Conservation (phyloP, 2,888 invertebrate species). For the Plemyria rubiginata region DNA sequence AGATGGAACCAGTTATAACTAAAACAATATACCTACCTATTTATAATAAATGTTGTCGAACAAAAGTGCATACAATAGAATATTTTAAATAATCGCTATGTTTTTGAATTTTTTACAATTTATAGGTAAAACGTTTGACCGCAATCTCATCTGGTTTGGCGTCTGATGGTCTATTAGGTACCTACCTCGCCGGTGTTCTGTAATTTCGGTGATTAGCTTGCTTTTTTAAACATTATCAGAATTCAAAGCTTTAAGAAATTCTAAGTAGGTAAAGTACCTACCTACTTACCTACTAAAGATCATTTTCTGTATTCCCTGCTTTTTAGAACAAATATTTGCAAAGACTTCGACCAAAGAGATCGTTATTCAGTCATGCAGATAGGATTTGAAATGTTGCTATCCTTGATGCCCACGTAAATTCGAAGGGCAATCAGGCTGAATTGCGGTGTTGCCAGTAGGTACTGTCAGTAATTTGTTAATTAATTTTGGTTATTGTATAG, state of each 20-base stretch:
- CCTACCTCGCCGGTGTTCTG: too few species aligned
- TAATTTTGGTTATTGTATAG: constrained; percentile 21
- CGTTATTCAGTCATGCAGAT: constrained; percentile 33
- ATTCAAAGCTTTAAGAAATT: too few species aligned
- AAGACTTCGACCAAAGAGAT: constrained; percentile 29
- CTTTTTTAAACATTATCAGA: constrained; percentile 8
- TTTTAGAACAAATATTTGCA: constrained; percentile 26
- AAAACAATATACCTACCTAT: too few species aligned
- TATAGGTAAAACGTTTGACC: too few species aligned
- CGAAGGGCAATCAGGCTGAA: constrained; percentile 28
- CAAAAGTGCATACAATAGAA: neutral
- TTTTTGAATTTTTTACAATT: too few species aligned
- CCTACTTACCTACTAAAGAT: constrained; percentile 7
- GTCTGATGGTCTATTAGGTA: too few species aligned
- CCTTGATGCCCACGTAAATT: constrained; percentile 36
- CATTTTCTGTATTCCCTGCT: constrained; percentile 4
- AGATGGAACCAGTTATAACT: neutral
- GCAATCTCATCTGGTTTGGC: too few species aligned
- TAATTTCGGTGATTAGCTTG: neutral
- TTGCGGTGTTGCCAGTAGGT: constrained; percentile 22
- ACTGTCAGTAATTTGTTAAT: constrained; percentile 12
- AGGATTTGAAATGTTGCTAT: constrained; percentile 36
- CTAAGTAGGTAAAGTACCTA: neutral
- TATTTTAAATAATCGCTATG: too few species aligned
- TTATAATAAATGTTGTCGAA: neutral